Conservation (phyloP, 2,888 invertebrate species). For the Bruchidius siliquastri region DNA sequence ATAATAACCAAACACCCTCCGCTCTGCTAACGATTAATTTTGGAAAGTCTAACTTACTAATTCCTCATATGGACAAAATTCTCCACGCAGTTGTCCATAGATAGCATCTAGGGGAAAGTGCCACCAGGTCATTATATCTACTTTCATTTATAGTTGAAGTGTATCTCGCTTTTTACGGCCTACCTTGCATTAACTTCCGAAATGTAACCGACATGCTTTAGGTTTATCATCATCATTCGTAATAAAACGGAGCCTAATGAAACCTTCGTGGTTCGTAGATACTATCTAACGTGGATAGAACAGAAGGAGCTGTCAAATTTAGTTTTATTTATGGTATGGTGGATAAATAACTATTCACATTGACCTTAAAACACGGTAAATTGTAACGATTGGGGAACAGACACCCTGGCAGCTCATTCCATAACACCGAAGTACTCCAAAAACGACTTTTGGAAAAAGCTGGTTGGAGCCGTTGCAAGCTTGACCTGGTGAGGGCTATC, state of each 20-base stretch:
- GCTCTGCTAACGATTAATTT: neutral
- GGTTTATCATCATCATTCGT: neutral
- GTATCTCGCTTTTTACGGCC: neutral
- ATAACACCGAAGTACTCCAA: too few species aligned
- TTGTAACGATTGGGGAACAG: too few species aligned
- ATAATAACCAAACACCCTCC: neutral
- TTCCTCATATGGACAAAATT: neutral
- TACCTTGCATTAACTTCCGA: neutral
- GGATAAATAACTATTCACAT: too few species aligned
- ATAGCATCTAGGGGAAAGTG: neutral
- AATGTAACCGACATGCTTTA: neutral
- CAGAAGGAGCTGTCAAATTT: neutral
- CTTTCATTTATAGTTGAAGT: neutral
- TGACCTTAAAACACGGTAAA: too few species aligned
- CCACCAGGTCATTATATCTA: neutral
- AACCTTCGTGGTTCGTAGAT: neutral
- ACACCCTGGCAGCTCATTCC: too few species aligned
- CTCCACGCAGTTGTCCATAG: neutral
- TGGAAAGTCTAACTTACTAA: neutral
- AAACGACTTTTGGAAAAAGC: too few species aligned
- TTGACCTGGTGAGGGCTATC: too few species aligned
- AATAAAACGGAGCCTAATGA: neutral
- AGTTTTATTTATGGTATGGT: too few species aligned
- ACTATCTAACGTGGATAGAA: neutral
- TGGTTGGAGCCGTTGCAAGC: too few species aligned